phyloP scores from a whole-genome alignment of 2,113 vertebrate genomes.

The Jaculus jaculus region DNA sequence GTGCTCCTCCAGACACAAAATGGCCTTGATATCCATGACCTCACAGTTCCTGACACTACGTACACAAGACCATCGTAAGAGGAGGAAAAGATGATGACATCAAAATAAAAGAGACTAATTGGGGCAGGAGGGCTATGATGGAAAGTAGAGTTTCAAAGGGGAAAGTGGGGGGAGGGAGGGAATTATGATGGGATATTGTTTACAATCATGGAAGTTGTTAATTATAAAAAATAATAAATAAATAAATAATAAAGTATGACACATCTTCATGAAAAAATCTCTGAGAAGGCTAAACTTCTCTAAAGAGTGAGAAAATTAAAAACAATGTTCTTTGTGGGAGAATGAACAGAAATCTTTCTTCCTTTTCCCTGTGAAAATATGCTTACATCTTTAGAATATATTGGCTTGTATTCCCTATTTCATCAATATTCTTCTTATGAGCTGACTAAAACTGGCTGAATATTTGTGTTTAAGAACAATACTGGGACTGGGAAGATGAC shows the following conservation, averaged over 20 bases:
- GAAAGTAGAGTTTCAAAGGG: too few species aligned
- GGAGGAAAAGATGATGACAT: too few species aligned
- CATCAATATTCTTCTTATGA: not conserved
- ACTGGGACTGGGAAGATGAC: not conserved
- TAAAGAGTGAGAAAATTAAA: constrained; percentile 45
- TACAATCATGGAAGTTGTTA: too few species aligned
- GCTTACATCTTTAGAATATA: constrained; percentile 21
- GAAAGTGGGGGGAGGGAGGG: too few species aligned
- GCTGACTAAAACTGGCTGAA: not conserved
- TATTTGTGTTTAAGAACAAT: constrained; percentile 35
- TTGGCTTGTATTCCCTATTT: not conserved
- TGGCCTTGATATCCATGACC: too few species aligned
- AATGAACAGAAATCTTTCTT: not conserved
- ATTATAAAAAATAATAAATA: too few species aligned
- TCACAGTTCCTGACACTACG: too few species aligned
- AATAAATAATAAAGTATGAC: not conserved
- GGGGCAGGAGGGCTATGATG: too few species aligned
- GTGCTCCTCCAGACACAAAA: too few species aligned
- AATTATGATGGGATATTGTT: too few species aligned
- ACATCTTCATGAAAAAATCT: constrained; percentile 50
- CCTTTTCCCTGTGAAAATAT: constrained; percentile 16
- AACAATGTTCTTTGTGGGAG: not conserved
- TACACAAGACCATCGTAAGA: too few species aligned
- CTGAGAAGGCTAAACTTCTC: constrained; percentile 26
- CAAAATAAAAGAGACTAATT: too few species aligned